Evolutionary conservation across 2,113 vertebrate genomes (phyloP).

Genomic region (Lepidothrix coronata): DNA sequence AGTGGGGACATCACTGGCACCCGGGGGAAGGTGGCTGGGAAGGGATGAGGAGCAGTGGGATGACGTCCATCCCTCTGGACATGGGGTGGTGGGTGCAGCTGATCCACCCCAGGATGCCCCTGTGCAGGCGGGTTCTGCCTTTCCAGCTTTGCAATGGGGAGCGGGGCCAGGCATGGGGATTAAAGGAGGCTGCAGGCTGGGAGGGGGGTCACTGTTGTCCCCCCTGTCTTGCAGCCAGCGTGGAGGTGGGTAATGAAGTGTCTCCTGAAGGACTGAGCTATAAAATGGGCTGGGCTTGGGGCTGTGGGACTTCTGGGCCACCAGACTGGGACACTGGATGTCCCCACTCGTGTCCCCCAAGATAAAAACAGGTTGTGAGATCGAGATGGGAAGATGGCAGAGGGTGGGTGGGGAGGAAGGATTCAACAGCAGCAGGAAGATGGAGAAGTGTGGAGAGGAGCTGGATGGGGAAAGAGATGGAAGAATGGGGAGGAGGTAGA

Average conservation of each 20-base stretch:
- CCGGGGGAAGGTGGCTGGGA: background rate
- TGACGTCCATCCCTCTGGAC: background rate
- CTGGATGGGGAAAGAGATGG: background rate
- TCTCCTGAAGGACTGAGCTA: fast-evolving
- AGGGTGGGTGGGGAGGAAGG: background rate
- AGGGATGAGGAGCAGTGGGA: background rate
- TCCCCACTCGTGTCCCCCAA: fast-evolving
- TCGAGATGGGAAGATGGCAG: background rate
- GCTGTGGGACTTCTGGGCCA: background rate
- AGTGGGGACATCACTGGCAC: background rate
- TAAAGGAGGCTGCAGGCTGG: background rate
- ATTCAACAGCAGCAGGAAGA: fast-evolving
- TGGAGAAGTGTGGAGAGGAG: background rate
- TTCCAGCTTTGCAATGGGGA: fast-evolving
- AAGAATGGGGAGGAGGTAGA: background rate
- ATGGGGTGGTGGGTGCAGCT: fast-evolving
- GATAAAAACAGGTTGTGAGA: background rate
- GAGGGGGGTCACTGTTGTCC: fast-evolving
- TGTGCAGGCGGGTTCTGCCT: background rate
- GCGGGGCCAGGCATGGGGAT: fast-evolving
- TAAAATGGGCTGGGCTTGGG: background rate
- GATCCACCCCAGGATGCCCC: fast-evolving
- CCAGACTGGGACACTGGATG: background rate
- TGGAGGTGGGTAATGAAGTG: fast-evolving
- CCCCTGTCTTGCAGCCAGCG: background rate